These are phyloP conservation scores for Eptesicus fuscus DNA, from an alignment of 2,113 vertebrate species.

Conservation along the genomic window DNA sequence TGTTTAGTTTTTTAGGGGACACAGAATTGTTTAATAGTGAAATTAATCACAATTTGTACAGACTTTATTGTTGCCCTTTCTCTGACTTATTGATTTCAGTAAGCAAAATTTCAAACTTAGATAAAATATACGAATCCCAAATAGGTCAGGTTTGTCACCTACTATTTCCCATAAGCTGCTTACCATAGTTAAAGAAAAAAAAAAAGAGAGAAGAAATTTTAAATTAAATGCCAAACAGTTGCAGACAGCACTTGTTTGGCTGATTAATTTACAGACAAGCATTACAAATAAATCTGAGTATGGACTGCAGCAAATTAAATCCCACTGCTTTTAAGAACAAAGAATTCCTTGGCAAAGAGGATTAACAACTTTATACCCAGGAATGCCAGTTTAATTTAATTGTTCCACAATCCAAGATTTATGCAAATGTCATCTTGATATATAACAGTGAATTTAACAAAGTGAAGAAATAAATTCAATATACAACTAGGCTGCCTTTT, in stretches of 20 bases:
- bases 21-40: neutral
- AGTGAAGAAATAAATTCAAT: conserved; percentile 81
- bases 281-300: conserved; percentile 87
- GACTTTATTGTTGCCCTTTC: conserved; percentile 74
- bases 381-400: conserved; percentile 89
- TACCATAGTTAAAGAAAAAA: conserved; percentile 76
- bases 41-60: conserved; percentile 77
- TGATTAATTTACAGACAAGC: conserved; percentile 90
- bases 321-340: conserved; percentile 89
- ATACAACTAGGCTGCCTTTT: conserved; percentile 73
- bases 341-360: conserved; percentile 87
- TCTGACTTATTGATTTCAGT: conserved; percentile 82
- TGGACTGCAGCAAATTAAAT: conserved; percentile 88
- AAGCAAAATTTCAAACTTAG: conserved; percentile 84
- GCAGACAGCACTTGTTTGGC: conserved; percentile 85
- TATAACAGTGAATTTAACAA: conserved; percentile 78
- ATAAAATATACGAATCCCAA: conserved; percentile 87
- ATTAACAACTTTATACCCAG: conserved; percentile 90
- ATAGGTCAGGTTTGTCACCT: conserved; percentile 87
- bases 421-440: conserved; percentile 88
- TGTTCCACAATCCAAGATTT: conserved; percentile 85
- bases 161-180: conserved; percentile 87
- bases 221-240: conserved; percentile 87
- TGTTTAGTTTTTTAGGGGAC: neutral
- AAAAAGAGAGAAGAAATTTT: conserved; percentile 73